Conservation (phyloP, 2,888 invertebrate genomes). For the Pyralis farinalis region DNA sequence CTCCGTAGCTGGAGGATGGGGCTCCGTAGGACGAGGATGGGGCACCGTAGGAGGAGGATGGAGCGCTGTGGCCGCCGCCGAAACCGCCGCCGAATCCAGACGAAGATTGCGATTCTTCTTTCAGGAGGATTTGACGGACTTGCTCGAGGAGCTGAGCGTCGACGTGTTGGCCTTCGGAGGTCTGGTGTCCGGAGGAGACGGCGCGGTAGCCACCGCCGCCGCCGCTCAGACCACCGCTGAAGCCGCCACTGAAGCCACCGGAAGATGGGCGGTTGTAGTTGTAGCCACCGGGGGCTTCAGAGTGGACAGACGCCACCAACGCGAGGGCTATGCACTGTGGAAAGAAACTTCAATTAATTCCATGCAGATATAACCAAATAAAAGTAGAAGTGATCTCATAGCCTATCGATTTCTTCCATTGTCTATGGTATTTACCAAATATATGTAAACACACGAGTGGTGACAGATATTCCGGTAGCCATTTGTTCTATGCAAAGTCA, state of each 20-base stretch:
- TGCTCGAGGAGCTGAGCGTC: slow-evolving; percentile 90
- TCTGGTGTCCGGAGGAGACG: slow-evolving; percentile 89
- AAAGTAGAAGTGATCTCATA: too few species aligned
- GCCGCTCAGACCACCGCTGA: slow-evolving; percentile 67
- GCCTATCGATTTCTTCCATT: too few species aligned
- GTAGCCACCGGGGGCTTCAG: slow-evolving; percentile 89
- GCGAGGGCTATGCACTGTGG: slow-evolving; percentile 90
- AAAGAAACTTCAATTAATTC: slow-evolving; percentile 30
- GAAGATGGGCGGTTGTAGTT: slow-evolving; percentile 87
- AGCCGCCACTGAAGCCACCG: slow-evolving; percentile 57
- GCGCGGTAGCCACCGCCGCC: slow-evolving; percentile 88
- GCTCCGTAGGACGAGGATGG: slow-evolving; percentile 83
- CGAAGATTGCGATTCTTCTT: slow-evolving; percentile 86
- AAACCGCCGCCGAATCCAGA: slow-evolving; percentile 59
- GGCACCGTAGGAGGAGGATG: slow-evolving; percentile 85
- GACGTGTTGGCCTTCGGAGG: slow-evolving; percentile 91
- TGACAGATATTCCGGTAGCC: background rate
- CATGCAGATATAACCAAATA: background rate
- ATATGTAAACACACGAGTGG: background rate
- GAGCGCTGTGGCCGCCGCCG: slow-evolving; percentile 80
- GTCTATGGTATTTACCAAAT: too few species aligned
- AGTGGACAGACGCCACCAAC: slow-evolving; percentile 87
- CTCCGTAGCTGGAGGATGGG: slow-evolving; percentile 79
- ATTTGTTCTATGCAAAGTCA: background rate
- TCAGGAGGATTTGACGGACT: slow-evolving; percentile 91